Conservation (phyloP, 2,888 invertebrate genomes). For the Mystacides longicornis region DNA sequence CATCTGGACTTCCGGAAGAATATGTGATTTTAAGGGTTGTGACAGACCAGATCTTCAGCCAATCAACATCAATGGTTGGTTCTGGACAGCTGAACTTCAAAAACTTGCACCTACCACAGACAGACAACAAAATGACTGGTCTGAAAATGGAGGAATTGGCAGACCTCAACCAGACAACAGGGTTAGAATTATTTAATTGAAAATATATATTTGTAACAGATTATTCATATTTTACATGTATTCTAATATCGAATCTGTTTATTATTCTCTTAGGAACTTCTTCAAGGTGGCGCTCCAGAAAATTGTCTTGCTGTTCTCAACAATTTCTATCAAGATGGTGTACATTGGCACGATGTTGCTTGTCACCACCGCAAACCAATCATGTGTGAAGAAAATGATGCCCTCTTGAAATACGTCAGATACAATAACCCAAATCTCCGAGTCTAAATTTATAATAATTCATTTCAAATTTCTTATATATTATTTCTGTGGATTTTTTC, state of each 20-base stretch:
- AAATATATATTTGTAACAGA: background rate
- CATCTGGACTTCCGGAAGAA: conserved; percentile 86
- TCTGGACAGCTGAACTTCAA: conserved; percentile 83
- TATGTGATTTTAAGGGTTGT: conserved; percentile 87
- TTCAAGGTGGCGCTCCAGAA: conserved; percentile 77
- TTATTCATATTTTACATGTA: background rate
- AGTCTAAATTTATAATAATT: conserved; percentile 43
- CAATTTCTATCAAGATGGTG: conserved; percentile 86
- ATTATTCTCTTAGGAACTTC: conserved; percentile 50
- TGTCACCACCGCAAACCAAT: conserved; percentile 86
- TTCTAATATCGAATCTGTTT: background rate
- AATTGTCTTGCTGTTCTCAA: conserved; percentile 80
- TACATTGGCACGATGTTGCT: conserved; percentile 87
- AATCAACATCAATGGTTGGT: conserved; percentile 78
- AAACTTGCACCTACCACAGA: conserved; percentile 78
- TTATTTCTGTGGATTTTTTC: too few relatives aligned
- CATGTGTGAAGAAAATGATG: conserved; percentile 83
- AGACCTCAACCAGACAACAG: conserved; percentile 84
- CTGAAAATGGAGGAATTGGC: conserved; percentile 76
- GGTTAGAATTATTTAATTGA: too few relatives aligned
- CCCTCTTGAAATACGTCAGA: conserved; percentile 75
- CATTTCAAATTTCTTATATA: too few relatives aligned
- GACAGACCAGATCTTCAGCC: conserved; percentile 80
- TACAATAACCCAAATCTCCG: conserved; percentile 74
- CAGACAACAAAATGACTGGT: conserved; percentile 82